A percentile compares a stretch with the other conserved stretches of the same genome.
Conservation (phyloP, 2,888 invertebrate species). For the Nebria salina region DNA sequence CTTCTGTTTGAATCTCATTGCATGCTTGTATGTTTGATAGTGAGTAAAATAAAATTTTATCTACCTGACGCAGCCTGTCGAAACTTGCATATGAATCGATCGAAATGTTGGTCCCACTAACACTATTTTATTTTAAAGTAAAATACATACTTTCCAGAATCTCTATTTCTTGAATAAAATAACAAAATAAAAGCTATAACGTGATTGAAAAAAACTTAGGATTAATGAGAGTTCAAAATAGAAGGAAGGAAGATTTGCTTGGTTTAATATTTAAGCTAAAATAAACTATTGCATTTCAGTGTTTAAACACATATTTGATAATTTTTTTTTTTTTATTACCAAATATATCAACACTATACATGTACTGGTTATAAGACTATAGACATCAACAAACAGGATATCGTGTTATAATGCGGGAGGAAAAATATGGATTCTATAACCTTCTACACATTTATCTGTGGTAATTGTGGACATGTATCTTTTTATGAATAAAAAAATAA, state of each 20-base stretch:
- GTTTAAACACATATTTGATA: constrained; percentile 26
- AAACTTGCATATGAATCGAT: neutral
- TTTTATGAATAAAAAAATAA: neutral
- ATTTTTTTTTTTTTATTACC: constrained; percentile 46
- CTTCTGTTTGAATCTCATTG: no score
- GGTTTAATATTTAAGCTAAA: neutral
- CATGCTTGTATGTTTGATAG: neutral
- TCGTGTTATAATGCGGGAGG: constrained; percentile 38
- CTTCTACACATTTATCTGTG: constrained; percentile 43
- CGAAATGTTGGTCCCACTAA: neutral
- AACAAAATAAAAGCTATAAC: neutral
- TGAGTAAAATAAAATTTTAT: no score
- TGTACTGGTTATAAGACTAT: constrained; percentile 41
- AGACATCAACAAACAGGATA: constrained; percentile 40
- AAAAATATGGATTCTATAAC: constrained; percentile 40
- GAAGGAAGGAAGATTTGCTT: neutral
- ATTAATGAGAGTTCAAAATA: neutral
- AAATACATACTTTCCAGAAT: neutral
- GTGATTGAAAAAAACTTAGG: neutral
- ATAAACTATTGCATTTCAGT: neutral
- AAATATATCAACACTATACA: constrained; percentile 47
- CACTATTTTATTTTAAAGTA: neutral
- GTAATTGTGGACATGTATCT: constrained; percentile 23
- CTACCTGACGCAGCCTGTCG: neutral
- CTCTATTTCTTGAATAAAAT: neutral